phyloP scores from a whole-genome alignment of 2,113 vertebrate genomes.

The Fregetta grallaria region DNA sequence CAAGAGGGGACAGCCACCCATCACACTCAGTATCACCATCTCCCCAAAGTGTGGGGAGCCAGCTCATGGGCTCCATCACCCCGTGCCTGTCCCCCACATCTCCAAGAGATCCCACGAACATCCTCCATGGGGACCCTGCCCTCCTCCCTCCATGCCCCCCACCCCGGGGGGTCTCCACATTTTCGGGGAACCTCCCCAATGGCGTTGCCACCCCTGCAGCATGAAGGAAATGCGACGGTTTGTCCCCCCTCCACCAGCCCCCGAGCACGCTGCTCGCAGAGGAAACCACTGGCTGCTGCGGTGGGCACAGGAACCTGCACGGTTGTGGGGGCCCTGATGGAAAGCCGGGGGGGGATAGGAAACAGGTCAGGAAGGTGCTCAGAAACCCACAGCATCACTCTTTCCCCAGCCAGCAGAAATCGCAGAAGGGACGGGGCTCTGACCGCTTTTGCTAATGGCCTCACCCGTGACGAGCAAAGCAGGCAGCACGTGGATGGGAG shows the following conservation, averaged over 20 bases:
- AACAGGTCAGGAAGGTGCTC: rapidly evolving
- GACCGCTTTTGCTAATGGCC: rapidly evolving
- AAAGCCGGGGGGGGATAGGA: neutral
- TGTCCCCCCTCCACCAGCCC: neutral
- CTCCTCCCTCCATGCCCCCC: rapidly evolving
- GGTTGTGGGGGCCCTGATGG: neutral
- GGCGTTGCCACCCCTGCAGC: rapidly evolving
- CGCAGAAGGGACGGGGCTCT: rapidly evolving
- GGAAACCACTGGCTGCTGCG: neutral
- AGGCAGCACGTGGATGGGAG: rapidly evolving
- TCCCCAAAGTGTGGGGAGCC: neutral
- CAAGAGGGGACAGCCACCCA: neutral
- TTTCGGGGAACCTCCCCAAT: rapidly evolving
- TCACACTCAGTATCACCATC: neutral
- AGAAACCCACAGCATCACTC: neutral
- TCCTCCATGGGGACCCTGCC: rapidly evolving
- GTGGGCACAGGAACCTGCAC: rapidly evolving
- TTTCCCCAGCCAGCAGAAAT: neutral
- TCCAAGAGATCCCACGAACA: neutral
- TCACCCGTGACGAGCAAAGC: rapidly evolving
- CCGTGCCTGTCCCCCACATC: rapidly evolving
- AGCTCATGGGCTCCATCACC: neutral
- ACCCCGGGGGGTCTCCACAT: rapidly evolving
- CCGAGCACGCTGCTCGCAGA: rapidly evolving
- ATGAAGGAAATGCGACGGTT: rapidly evolving